Conservation (phyloP, 2,113 vertebrate species). For the Microtus richardsoni region DNA sequence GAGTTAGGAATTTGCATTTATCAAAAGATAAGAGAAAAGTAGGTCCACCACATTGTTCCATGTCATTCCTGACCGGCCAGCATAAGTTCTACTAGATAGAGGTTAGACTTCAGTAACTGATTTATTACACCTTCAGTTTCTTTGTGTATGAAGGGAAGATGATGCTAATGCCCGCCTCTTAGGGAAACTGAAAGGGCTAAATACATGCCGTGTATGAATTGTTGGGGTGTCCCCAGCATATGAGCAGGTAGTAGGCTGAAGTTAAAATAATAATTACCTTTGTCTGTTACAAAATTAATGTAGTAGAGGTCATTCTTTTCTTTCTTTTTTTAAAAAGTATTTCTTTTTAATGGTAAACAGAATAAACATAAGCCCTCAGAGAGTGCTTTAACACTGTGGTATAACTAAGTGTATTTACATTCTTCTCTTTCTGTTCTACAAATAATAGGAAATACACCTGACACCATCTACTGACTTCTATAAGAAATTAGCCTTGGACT, state of each 20-base stretch:
- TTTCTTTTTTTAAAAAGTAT: background rate
- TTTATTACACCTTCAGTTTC: background rate
- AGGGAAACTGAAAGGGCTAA: slow-evolving; percentile 11
- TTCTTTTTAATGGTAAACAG: background rate
- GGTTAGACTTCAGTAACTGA: background rate
- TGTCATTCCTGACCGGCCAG: background rate
- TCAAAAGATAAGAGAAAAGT: slow-evolving; percentile 10
- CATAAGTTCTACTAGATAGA: background rate
- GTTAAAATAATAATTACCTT: background rate
- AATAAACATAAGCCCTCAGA: background rate
- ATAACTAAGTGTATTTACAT: background rate
- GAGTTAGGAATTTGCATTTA: slow-evolving; percentile 25
- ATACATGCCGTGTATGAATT: slow-evolving; percentile 2
- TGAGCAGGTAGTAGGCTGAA: slow-evolving; percentile 16
- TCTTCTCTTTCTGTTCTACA: slow-evolving; percentile 1
- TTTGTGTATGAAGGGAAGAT: slow-evolving; percentile 36
- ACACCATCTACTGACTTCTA: slow-evolving; percentile 98
- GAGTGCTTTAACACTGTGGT: background rate
- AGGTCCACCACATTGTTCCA: background rate
- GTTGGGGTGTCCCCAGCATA: slow-evolving; percentile 24
- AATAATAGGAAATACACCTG: slow-evolving; percentile 93
- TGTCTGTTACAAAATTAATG: slow-evolving; percentile 33
- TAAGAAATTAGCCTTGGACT: slow-evolving; percentile 98
- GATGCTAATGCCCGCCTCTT: background rate
- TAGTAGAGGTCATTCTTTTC: background rate